Evolutionary conservation across 2,797 vertebrate genomes (phyloP), one percentile per base, ranked within the genome.

Genomic region (Characodon lateralis): DNA sequence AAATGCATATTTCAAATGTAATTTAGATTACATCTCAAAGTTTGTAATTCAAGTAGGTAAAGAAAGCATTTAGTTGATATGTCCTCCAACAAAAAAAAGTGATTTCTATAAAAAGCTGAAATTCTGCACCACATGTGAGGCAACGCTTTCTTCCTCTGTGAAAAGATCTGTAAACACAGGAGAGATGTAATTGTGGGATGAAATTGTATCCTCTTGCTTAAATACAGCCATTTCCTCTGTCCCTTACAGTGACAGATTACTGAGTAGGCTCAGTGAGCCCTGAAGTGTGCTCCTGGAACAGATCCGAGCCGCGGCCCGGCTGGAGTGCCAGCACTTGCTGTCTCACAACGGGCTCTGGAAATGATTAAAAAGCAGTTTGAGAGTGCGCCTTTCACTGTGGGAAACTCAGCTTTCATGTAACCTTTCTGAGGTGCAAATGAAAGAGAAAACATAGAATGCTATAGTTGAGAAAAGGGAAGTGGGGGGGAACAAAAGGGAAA

Each of bases 321-420:
- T 88, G 79, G 82, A 78, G 86, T 91, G 91, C 92, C 90, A 90
- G 90, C 92, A 77, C 89, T 94, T 84, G 94, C 89, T 84, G 88
- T 88, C 90, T 95, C 90, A 91, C 92, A 94, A 92, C 89, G 86
- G 89, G 83, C 94, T 96, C 96, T 99, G 97, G 96, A 97, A 97
- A 95, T 94, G 96, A 97, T 98, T 97, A 97, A 91, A 96, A 95
- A 94, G 89, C 92, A 89, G 92, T 95, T 95, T 90, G 90, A 91
- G 92, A 95, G 91, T 24, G 71, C 88, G 92, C 93, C 93, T 94
- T 89, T 93, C 93, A 91, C 88, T 94, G 90, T 95, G 95, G 95
- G 96, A 96, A 96, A 87, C 84, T 89, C 88, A 87, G 94, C 89
- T 96, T 91, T 94, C 91, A 85, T 88, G 92, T 93, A 95, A 92